Conservation (phyloP, 2,113 vertebrate species). For the Heloderma charlesbogerti region DNA sequence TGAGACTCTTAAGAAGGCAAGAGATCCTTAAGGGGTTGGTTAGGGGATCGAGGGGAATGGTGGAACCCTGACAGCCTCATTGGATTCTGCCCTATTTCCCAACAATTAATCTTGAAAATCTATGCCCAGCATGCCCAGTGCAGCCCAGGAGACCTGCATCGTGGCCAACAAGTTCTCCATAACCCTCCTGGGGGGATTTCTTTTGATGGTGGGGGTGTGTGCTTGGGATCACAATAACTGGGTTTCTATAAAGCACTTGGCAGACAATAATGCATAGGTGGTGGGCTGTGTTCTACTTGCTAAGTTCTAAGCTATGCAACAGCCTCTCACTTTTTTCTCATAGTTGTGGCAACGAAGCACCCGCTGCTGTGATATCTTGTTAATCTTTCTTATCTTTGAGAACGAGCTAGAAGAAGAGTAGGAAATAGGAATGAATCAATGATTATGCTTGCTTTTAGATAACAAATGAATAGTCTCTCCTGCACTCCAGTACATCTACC, state of each 20-base stretch:
- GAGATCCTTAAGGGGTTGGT: too few species aligned
- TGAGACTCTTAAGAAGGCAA: too few species aligned
- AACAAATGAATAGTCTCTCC: background rate
- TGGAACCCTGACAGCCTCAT: too few species aligned
- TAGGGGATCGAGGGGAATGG: too few species aligned
- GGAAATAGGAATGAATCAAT: background rate
- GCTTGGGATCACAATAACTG: background rate
- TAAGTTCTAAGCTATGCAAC: background rate
- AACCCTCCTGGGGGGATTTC: background rate
- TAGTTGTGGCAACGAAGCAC: background rate
- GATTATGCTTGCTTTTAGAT: background rate
- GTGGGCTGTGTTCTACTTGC: background rate
- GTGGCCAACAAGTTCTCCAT: background rate
- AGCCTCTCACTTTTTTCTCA: background rate
- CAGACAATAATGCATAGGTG: background rate
- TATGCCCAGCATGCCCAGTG: background rate
- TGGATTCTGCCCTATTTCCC: background rate
- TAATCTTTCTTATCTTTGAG: background rate
- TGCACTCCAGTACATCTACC: background rate
- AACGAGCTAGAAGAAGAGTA: background rate
- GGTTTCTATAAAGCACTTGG: background rate
- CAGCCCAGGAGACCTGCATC: background rate
- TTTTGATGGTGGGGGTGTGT: background rate
- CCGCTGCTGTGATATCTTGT: background rate
- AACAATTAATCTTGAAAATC: background rate